Percentiles rank a stretch among this genome's conserved stretches.
Conservation (phyloP, 2,797 vertebrate genomes). For the Darevskia mixta region DNA sequence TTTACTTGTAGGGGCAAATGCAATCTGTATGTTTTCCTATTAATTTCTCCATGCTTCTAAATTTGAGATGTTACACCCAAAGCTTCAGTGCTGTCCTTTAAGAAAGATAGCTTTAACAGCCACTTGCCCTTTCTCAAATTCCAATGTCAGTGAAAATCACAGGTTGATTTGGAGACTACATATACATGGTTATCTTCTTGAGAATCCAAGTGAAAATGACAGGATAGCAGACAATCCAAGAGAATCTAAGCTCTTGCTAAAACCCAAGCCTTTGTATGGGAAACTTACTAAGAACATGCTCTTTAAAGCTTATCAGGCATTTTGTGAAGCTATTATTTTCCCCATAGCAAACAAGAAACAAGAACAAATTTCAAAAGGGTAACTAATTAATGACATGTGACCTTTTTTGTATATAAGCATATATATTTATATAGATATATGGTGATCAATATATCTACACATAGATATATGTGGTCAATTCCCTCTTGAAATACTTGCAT, state of each 20-base stretch:
- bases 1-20: background rate
- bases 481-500: background rate
- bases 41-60: background rate
- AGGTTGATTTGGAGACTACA: constrained; percentile 35
- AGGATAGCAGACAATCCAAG: constrained; percentile 33
- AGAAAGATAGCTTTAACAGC: constrained; percentile 14
- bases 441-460: too few relatives aligned
- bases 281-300: constrained; percentile 4
- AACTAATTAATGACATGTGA: background rate
- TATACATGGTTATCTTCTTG: constrained; percentile 57
- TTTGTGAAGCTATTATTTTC: background rate
- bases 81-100: background rate
- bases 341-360: background rate
- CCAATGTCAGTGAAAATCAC: constrained; percentile 25
- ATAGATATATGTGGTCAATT: background rate
- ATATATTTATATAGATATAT: too few relatives aligned
- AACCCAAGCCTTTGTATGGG: constrained; percentile 36
- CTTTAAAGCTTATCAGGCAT: constrained; percentile 32
- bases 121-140: constrained; percentile 25
- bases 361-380: background rate
- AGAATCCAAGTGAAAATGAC: constrained; percentile 53
- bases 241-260: constrained; percentile 17
- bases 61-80: constrained; percentile 27
- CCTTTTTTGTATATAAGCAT: background rate
- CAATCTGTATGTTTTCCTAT: background rate